These are phyloP conservation scores for Nymphalis c-album DNA, from an alignment of 2,888 invertebrate genomes.

Conservation along the genomic window DNA sequence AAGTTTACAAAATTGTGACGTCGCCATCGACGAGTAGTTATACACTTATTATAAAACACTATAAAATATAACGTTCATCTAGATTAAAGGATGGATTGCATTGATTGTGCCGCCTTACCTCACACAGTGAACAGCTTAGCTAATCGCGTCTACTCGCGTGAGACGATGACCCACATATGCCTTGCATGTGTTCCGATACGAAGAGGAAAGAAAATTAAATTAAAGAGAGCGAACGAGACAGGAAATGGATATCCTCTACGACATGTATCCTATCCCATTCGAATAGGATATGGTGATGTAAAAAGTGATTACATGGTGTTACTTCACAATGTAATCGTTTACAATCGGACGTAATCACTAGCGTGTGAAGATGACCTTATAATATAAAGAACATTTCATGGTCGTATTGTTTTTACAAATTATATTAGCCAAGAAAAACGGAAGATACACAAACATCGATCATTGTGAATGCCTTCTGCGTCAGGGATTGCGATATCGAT, in stretches of 20 bases:
- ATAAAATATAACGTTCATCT: slow-evolving; percentile 1
- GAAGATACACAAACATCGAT: not conserved
- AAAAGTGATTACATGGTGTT: slow-evolving; percentile 11
- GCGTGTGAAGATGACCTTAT: slow-evolving; percentile 27
- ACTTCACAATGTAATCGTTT: slow-evolving; percentile 13
- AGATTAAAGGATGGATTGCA: slow-evolving; percentile 30
- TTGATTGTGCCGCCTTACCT: slow-evolving; percentile 36
- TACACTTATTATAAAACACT: slow-evolving; percentile 2
- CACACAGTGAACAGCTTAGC: slow-evolving; percentile 40
- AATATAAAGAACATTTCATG: slow-evolving; percentile 8
- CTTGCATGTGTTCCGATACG: slow-evolving; percentile 15
- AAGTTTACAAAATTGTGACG: too few species aligned
- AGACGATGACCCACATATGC: slow-evolving; percentile 53
- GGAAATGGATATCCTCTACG: slow-evolving; percentile 11
- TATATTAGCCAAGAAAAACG: slow-evolving; percentile 9
- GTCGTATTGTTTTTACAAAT: slow-evolving; percentile 10
- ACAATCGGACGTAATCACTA: slow-evolving; percentile 11
- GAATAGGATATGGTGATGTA: slow-evolving; percentile 13
- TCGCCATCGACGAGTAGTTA: too few species aligned
- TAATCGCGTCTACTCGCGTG: slow-evolving; percentile 58
- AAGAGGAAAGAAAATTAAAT: slow-evolving; percentile 15
- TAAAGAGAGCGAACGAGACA: slow-evolving; percentile 1
- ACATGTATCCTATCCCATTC: slow-evolving; percentile 1
- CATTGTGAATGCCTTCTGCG: not conserved
- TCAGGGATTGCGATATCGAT: not conserved